These are phyloP conservation scores for Drosophila tristis DNA, from an alignment of 1,140 invertebrate species.

Conservation along the genomic window DNA sequence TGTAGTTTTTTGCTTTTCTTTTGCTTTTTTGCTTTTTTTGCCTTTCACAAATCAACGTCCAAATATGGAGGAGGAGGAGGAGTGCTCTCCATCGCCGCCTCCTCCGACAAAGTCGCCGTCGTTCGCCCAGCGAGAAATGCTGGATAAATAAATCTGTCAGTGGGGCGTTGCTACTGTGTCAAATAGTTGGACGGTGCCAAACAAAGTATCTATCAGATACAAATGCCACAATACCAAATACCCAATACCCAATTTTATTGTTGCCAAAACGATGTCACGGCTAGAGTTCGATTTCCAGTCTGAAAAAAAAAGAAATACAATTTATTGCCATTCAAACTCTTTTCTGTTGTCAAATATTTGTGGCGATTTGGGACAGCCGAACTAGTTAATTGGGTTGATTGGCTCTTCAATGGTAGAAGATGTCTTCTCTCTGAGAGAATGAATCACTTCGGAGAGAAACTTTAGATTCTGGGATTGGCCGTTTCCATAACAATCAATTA, in stretches of 20 bases:
- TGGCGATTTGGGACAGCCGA: slow-evolving; percentile 43
- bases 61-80: slow-evolving; percentile 29
- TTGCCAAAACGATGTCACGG: slow-evolving; percentile 65
- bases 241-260: slow-evolving; percentile 50
- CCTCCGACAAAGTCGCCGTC: neutral
- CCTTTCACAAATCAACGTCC: slow-evolving; percentile 75
- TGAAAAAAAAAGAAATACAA: slow-evolving; percentile 25
- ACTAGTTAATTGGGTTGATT: slow-evolving; percentile 59
- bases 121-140: slow-evolving; percentile 5
- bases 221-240: slow-evolving; percentile 24
- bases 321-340: slow-evolving; percentile 40
- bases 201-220: slow-evolving; percentile 67
- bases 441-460: neutral
- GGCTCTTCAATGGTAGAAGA: slow-evolving; percentile 19
- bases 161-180: slow-evolving; percentile 77
- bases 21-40: slow-evolving; percentile 9
- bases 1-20: neutral
- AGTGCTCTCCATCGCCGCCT: slow-evolving; percentile 25
- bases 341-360: slow-evolving; percentile 28
- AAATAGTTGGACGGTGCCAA: slow-evolving; percentile 41
- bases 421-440: slow-evolving; percentile 9
- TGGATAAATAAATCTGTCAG: slow-evolving; percentile 69
- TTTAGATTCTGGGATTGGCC: neutral
- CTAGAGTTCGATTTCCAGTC: slow-evolving; percentile 22
- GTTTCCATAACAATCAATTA: neutral